Percentiles rank a stretch among this genome's conserved stretches.
These are phyloP conservation scores for Microtus richardsoni DNA, from an alignment of 2,113 vertebrate genomes.

Conservation along the genomic window DNA sequence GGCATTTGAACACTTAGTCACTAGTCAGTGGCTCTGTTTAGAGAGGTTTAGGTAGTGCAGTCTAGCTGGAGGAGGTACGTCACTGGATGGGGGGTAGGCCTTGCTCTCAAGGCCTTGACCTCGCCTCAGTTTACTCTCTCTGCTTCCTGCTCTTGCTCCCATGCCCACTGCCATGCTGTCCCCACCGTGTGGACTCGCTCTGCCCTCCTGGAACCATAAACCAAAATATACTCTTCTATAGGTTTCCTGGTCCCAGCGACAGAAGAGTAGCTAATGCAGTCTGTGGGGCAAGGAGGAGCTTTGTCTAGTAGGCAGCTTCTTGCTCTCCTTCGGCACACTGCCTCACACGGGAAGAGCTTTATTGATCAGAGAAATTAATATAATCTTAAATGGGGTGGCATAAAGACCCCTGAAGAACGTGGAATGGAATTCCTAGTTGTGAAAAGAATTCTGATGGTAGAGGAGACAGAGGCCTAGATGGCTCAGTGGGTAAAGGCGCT, in stretches of 20 bases:
- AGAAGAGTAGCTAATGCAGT: not conserved
- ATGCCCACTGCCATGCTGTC: not conserved
- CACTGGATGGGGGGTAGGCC: not conserved
- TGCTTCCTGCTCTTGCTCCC: not conserved
- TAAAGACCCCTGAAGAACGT: not conserved
- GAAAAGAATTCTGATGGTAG: not conserved
- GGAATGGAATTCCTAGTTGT: not conserved
- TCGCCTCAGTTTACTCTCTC: too few relatives aligned
- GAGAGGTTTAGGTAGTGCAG: not conserved
- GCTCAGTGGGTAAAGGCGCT: not conserved
- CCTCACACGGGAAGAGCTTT: not conserved
- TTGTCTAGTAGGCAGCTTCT: not conserved
- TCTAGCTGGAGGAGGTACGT: not conserved
- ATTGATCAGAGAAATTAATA: constrained; percentile 1
- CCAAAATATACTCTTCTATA: not conserved
- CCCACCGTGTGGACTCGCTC: not conserved
- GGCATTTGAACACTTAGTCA: not conserved
- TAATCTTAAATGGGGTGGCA: not conserved
- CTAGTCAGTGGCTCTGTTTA: not conserved
- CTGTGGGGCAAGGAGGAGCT: not conserved
- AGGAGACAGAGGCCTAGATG: not conserved
- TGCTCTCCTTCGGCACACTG: not conserved
- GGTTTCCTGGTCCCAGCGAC: not conserved
- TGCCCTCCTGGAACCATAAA: not conserved
- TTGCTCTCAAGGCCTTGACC: not conserved